A percentile compares a stretch with the other conserved stretches of the same genome.
Evolutionary conservation across 2,797 vertebrate genomes (phyloP).

Genomic region (Coccyzus lansbergi): DNA sequence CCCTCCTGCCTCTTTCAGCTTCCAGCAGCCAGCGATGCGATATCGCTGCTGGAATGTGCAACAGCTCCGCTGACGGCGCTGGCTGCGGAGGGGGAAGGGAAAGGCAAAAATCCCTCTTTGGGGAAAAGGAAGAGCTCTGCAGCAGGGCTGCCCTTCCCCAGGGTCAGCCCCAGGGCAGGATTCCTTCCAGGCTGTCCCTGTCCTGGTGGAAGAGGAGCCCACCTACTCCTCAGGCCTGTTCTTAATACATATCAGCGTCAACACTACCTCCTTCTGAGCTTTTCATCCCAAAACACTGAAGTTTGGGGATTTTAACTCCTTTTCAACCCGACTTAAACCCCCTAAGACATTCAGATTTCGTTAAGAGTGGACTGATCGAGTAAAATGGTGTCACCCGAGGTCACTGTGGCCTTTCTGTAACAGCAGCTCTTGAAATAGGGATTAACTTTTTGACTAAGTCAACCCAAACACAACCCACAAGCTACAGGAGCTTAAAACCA

Average conservation of each 20-base stretch:
- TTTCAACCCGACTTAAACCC: accelerated
- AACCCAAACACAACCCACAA: accelerated
- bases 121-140: neutral
- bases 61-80: neutral
- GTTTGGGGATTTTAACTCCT: neutral
- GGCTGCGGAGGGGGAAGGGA: neutral
- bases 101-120: neutral
- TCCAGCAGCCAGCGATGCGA: neutral
- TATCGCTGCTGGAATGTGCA: constrained; percentile 33
- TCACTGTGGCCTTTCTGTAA: too few relatives aligned
- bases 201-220: accelerated
- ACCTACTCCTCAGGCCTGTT: accelerated
- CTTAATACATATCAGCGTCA: neutral
- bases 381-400: neutral
- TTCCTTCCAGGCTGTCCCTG: accelerated
- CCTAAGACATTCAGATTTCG: neutral
- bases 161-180: neutral
- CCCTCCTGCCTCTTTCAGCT: neutral
- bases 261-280: neutral
- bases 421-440: neutral
- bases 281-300: neutral
- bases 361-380: accelerated
- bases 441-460: neutral
- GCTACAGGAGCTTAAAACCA: neutral
- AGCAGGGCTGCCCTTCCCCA: accelerated